Evolutionary conservation across 2,797 vertebrate genomes (phyloP).

Genomic region (Chelidonichthys spinosus): DNA sequence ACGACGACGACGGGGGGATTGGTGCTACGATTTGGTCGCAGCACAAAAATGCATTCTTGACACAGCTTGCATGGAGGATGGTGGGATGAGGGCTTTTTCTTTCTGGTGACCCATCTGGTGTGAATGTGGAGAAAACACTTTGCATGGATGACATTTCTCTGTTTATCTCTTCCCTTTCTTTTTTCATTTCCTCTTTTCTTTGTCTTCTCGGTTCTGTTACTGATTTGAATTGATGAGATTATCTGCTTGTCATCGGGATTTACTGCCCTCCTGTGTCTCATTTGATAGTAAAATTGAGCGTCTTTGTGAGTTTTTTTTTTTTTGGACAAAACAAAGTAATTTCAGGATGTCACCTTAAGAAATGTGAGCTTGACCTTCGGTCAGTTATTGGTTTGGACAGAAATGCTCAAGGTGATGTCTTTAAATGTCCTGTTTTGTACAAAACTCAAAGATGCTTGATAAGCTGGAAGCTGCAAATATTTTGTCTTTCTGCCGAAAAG

Average conservation of each 20-base stretch:
- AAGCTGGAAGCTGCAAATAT: background rate
- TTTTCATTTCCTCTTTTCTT: background rate
- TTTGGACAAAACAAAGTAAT: background rate
- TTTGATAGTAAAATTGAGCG: background rate
- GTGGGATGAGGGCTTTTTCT: conserved; percentile 42
- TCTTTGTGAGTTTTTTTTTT: background rate
- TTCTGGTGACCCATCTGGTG: conserved; percentile 26
- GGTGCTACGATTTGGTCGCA: conserved; percentile 10
- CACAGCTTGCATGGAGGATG: conserved; percentile 63
- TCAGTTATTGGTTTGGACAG: background rate
- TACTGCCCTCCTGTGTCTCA: background rate
- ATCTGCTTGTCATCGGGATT: background rate
- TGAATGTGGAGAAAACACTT: background rate
- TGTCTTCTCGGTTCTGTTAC: background rate
- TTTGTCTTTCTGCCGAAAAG: background rate
- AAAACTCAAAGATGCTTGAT: background rate
- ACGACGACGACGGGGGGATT: background rate
- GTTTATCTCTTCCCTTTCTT: background rate
- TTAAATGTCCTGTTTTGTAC: background rate
- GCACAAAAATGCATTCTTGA: conserved; percentile 70
- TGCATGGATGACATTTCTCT: conserved; percentile 25
- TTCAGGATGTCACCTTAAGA: background rate
- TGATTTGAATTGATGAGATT: background rate
- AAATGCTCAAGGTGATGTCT: background rate
- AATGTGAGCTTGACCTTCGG: background rate